Conservation (phyloP, 2,888 invertebrate species). For the Belgica antarctica region DNA sequence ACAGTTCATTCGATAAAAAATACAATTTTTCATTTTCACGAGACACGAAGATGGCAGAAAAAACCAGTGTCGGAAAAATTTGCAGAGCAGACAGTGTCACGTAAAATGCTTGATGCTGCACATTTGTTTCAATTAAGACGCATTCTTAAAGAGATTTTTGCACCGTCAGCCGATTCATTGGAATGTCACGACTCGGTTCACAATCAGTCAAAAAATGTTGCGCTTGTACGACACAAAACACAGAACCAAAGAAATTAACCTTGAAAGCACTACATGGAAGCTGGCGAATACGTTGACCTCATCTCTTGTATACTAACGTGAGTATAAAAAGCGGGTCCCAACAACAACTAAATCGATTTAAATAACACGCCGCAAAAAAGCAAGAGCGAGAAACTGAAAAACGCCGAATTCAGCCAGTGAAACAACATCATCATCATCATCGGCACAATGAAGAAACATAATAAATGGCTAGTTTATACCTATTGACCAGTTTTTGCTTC, state of each 20-base stretch:
- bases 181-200: conserved; percentile 1
- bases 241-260: conserved; percentile 15
- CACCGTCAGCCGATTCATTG: not conserved
- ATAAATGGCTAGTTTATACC: conserved; percentile 32
- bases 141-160: not conserved
- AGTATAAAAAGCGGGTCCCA: not conserved
- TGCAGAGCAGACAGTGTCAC: not conserved
- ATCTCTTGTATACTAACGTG: conserved; percentile 12
- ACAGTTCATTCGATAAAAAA: not conserved
- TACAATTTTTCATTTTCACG: not conserved
- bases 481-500: conserved; percentile 22
- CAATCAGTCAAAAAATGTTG: not conserved
- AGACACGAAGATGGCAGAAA: not conserved
- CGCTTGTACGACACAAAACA: not conserved
- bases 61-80: not conserved
- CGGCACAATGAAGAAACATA: conserved; percentile 28
- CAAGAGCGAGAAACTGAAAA: conserved; percentile 15
- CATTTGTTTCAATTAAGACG: not conserved
- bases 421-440: conserved; percentile 32
- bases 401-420: not conserved
- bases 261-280: conserved; percentile 32
- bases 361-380: conserved; percentile 22
- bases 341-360: conserved; percentile 18
- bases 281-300: conserved; percentile 39
- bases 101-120: not conserved